Evolutionary conservation across 2,797 vertebrate genomes (phyloP).

Genomic region (Botia almorhae): DNA sequence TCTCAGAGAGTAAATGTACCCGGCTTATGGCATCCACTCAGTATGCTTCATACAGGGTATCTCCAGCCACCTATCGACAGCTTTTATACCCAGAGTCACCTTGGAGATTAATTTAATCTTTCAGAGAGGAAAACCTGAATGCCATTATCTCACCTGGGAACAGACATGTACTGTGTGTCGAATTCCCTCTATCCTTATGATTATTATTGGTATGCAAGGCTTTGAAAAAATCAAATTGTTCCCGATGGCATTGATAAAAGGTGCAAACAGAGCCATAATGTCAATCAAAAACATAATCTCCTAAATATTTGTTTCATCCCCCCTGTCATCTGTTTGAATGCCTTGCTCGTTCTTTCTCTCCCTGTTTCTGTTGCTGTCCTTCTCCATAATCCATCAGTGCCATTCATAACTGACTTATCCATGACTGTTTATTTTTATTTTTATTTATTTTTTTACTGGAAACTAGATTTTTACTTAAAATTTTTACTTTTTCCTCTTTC

Average conservation of each 20-base stretch:
- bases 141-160: constrained; percentile 67
- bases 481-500: too few species aligned
- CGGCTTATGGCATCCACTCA: constrained; percentile 71
- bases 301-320: constrained; percentile 81
- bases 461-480: background rate
- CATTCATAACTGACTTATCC: background rate
- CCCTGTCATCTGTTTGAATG: constrained; percentile 77
- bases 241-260: constrained; percentile 71
- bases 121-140: constrained; percentile 70
- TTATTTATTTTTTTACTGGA: background rate
- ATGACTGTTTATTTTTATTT: background rate
- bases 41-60: constrained; percentile 73
- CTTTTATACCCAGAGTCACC: constrained; percentile 77
- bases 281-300: constrained; percentile 81
- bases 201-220: constrained; percentile 18
- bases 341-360: constrained; percentile 14
- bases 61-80: constrained; percentile 80
- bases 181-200: constrained; percentile 60
- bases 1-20: constrained; percentile 60
- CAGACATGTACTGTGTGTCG: constrained; percentile 67
- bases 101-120: constrained; percentile 78
- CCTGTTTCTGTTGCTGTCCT: background rate
- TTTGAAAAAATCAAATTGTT: constrained; percentile 68
- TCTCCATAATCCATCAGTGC: background rate
- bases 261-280: constrained; percentile 73